Base-by-base conservation (phyloP, 2,888 invertebrate genomes). In the Phyllotreta cruciferae region DNA sequence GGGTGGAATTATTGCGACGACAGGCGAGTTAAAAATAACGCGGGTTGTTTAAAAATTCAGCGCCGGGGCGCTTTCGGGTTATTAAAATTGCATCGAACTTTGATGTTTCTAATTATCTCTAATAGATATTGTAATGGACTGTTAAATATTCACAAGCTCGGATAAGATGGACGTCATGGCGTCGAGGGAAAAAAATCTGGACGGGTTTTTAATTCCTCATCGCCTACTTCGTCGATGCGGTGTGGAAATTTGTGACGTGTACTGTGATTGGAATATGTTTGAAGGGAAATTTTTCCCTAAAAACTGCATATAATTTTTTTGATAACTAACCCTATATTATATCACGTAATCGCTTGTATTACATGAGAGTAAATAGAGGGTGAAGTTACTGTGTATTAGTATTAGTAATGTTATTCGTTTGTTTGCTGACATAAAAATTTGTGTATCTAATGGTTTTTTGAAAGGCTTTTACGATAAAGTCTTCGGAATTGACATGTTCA, bases 21-120 rank as follows among this genome's bases (percentile, higher is more conserved):
- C 64, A 6, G 63, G 58, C 41, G 56, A 41, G 62, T 71, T 71
- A 71, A 73, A 73, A 73, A 72, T 73, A 73, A 69, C 69, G 70
- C 24, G 24, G 24, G 54, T 44, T 62, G 69, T 73, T 74, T 70
- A 74, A 73, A 69, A 71, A 72, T 74, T 72, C 70, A 75, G 72
- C 67, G 71, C 73, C 71, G 73, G 70, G 70, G 70, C 70, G 77
- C 77, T 78, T 77, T 77, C 76, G 75, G 74, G 73, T 71, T 74
- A 79, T 79, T 77, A 78, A 78, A 78, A 76, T 78, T 78, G 77
- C 74, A 77, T 76, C 75, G 73, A 75, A 77, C 71, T 75, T 77
- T 75, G 73, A 77, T 78, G 75, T 74, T 73, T 71, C 75, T 77
- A 77, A 79, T 79, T 78, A 78, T 74, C 72, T 70, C 70, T 71